Evolutionary conservation across 2,888 invertebrate genomes (phyloP).

Genomic region (Corythucha ciliata): DNA sequence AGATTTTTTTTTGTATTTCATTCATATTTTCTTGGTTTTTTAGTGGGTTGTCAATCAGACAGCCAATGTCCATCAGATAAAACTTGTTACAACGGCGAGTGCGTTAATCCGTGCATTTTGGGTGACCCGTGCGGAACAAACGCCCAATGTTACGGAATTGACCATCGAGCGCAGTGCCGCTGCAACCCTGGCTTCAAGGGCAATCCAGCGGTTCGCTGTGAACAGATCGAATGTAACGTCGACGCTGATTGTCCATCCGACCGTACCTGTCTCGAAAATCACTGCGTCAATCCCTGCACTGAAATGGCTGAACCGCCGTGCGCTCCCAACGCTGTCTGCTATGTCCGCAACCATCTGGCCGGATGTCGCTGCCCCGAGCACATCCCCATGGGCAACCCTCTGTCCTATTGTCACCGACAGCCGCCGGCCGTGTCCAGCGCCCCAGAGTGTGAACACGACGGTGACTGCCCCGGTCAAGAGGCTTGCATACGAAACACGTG

Average conservation of each 20-base stretch:
- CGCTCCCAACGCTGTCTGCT: slow-evolving; percentile 73
- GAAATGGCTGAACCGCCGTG: slow-evolving; percentile 58
- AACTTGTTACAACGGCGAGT: slow-evolving; percentile 75
- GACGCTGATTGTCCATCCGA: slow-evolving; percentile 70
- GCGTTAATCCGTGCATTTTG: slow-evolving; percentile 74
- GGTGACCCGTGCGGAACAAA: slow-evolving; percentile 73
- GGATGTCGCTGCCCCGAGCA: slow-evolving; percentile 74
- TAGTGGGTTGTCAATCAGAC: slow-evolving; percentile 74
- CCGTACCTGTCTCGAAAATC: slow-evolving; percentile 59
- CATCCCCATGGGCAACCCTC: slow-evolving; percentile 68
- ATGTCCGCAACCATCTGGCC: slow-evolving; percentile 67
- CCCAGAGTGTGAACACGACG: slow-evolving; percentile 59
- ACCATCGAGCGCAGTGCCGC: slow-evolving; percentile 69
- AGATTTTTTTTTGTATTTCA: neutral
- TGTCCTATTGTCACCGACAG: slow-evolving; percentile 59
- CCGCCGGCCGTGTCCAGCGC: slow-evolving; percentile 39
- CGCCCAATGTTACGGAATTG: slow-evolving; percentile 72
- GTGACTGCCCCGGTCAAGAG: slow-evolving; percentile 70
- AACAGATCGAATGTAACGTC: slow-evolving; percentile 66
- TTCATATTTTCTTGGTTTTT: slow-evolving; percentile 39
- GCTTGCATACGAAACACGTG: slow-evolving; percentile 78
- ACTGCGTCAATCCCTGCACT: slow-evolving; percentile 71
- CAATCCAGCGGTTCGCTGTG: slow-evolving; percentile 69
- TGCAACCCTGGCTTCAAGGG: slow-evolving; percentile 69
- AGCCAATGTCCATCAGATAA: slow-evolving; percentile 75